These are phyloP conservation scores for Aleadryas rufinucha DNA, from an alignment of 2,113 vertebrate species.

Conservation along the genomic window DNA sequence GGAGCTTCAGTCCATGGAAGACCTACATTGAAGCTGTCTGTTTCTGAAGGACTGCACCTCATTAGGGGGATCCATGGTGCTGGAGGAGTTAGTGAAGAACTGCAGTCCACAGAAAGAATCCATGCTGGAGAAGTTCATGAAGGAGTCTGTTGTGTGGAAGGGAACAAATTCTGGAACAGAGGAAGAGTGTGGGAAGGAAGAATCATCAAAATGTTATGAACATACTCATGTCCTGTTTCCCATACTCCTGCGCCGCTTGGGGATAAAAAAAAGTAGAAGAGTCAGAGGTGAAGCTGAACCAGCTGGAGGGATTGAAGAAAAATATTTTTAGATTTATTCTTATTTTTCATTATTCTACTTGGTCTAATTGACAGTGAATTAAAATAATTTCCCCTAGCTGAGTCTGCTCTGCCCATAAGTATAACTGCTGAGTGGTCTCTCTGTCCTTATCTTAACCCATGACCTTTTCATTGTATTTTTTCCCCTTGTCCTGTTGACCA, in stretches of 20 bases:
- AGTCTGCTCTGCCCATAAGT: not conserved
- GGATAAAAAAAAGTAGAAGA: not conserved
- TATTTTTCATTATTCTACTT: not conserved
- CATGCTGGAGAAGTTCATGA: not conserved
- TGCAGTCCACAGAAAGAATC: not conserved
- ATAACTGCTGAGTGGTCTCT: not conserved
- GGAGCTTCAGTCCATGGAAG: not conserved
- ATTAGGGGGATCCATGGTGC: too few relatives aligned
- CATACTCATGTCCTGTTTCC: rapidly evolving
- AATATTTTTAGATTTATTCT: not conserved
- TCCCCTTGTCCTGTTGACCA: not conserved
- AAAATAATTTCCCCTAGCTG: not conserved
- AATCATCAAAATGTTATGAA: not conserved
- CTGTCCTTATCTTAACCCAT: not conserved
- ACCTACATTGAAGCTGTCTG: not conserved
- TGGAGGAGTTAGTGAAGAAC: not conserved
- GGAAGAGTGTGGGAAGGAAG: not conserved
- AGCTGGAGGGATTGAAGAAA: not conserved
- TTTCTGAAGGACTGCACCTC: not conserved
- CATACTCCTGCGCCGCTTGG: rapidly evolving
- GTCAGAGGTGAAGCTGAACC: not conserved
- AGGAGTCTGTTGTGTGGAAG: not conserved
- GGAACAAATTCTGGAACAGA: not conserved
- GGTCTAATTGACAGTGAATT: not conserved
- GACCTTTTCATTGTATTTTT: not conserved